Percentiles rank a stretch among this genome's conserved stretches.
These are phyloP conservation scores for Kryphioiulus occultus DNA, from an alignment of 2,888 invertebrate species.

Conservation along the genomic window DNA sequence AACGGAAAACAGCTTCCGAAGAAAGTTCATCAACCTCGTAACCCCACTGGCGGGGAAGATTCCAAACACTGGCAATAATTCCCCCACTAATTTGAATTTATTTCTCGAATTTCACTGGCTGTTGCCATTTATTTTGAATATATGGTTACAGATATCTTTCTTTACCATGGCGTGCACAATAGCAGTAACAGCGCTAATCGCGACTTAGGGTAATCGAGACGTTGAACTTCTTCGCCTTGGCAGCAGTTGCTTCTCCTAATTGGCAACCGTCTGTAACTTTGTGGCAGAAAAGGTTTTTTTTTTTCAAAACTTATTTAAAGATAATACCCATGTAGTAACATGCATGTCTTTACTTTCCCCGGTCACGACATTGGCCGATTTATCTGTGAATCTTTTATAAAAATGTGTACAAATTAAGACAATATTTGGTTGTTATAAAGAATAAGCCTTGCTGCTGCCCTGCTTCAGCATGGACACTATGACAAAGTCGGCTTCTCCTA, in stretches of 20 bases:
- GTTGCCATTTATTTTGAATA: not conserved
- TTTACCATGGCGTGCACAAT: not conserved
- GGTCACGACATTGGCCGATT: no score
- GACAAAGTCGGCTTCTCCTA: no score
- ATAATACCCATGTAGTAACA: no score
- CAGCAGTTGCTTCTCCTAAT: not conserved
- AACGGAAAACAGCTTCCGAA: conserved; percentile 14
- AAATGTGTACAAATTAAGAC: no score
- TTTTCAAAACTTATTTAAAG: no score
- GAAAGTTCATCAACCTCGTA: conserved; percentile 37
- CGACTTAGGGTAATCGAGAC: not conserved
- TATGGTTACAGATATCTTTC: not conserved
- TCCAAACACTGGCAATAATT: conserved; percentile 22
- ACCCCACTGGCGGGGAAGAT: conserved; percentile 11
- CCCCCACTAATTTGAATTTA: conserved; percentile 20
- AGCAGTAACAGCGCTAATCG: not conserved
- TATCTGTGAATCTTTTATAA: no score
- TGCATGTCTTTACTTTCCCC: no score
- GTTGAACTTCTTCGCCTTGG: not conserved
- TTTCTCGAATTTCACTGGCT: not conserved
- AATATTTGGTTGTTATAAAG: no score
- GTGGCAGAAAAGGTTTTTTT: no score
- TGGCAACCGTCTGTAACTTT: not conserved
- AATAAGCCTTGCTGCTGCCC: no score
- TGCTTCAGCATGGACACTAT: no score